phyloP scores from a whole-genome alignment of 2,113 vertebrate species.

The Holacanthus passer region DNA sequence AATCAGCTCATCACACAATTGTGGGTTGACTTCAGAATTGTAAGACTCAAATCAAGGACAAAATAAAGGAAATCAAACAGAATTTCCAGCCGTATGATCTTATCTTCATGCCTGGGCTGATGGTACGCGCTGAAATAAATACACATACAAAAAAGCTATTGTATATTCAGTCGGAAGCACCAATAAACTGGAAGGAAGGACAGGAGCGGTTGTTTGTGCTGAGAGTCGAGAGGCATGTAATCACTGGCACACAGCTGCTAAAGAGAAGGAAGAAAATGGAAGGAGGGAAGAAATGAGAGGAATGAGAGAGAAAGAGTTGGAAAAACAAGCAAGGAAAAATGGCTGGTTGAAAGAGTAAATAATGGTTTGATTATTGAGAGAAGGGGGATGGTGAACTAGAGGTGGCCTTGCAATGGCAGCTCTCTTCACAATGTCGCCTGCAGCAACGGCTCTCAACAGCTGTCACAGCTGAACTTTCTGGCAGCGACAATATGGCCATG shows the following conservation, averaged over 20 bases:
- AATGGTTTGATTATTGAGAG: not conserved
- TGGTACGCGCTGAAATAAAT: conserved; percentile 15
- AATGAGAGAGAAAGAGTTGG: not conserved
- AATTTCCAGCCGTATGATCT: not conserved
- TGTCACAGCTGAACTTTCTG: conserved; percentile 61
- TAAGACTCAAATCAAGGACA: not conserved
- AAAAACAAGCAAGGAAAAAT: conserved; percentile 20
- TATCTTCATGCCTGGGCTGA: not conserved
- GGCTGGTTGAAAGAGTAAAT: conserved; percentile 19
- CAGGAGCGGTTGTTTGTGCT: conserved; percentile 19
- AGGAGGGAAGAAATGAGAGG: conserved; percentile 4
- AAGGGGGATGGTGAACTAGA: conserved; percentile 4
- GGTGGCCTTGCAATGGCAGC: conserved; percentile 23
- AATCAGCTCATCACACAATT: conserved; percentile 9
- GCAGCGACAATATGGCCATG: conserved; percentile 28
- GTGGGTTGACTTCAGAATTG: conserved; percentile 5
- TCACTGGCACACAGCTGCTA: conserved; percentile 43
- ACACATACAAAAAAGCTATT: conserved; percentile 7
- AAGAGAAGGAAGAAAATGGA: not conserved
- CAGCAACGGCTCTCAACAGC: conserved; percentile 47
- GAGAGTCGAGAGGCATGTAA: conserved; percentile 52
- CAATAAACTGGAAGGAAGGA: conserved; percentile 28
- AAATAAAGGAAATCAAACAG: not conserved
- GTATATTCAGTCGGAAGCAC: conserved; percentile 26
- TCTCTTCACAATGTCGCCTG: conserved; percentile 21